Percentiles rank a stretch among this genome's conserved stretches.
These are phyloP conservation scores for Diglossa cyanea DNA, from an alignment of 2,797 vertebrate species.

Conservation along the genomic window DNA sequence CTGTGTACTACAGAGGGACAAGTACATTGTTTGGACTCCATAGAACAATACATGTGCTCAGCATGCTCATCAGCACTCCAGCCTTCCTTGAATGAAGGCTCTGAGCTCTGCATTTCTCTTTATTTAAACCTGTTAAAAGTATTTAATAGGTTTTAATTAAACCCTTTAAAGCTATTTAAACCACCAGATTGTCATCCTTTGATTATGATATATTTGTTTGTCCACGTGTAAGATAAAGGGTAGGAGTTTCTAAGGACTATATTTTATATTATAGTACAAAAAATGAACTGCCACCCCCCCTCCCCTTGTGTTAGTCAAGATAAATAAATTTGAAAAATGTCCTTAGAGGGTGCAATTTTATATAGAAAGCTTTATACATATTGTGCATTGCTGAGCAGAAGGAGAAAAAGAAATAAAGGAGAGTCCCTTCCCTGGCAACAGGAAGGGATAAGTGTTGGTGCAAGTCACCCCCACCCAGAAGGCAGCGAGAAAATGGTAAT, in stretches of 20 bases:
- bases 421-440: neutral
- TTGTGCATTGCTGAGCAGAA: neutral
- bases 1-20: neutral
- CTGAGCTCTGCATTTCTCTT: neutral
- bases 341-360: neutral
- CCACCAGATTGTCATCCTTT: neutral
- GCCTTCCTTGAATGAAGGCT: neutral
- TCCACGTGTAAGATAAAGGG: neutral
- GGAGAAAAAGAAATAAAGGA: neutral
- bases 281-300: neutral
- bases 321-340: conserved; percentile 4
- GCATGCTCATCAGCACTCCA: conserved; percentile 14
- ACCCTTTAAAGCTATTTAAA: conserved; percentile 24
- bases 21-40: neutral
- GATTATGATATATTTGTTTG: conserved; percentile 4
- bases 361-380: neutral
- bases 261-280: neutral
- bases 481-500: neutral
- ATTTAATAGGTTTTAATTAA: conserved; percentile 44
- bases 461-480: neutral
- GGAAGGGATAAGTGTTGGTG: neutral
- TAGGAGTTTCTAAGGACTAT: neutral
- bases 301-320: neutral
- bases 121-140: conserved; percentile 46
- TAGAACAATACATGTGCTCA: conserved; percentile 35